Percentiles rank a stretch among this genome's conserved stretches.
These are phyloP conservation scores for Esox lucius DNA, from an alignment of 2,797 vertebrate genomes.

Conservation along the genomic window DNA sequence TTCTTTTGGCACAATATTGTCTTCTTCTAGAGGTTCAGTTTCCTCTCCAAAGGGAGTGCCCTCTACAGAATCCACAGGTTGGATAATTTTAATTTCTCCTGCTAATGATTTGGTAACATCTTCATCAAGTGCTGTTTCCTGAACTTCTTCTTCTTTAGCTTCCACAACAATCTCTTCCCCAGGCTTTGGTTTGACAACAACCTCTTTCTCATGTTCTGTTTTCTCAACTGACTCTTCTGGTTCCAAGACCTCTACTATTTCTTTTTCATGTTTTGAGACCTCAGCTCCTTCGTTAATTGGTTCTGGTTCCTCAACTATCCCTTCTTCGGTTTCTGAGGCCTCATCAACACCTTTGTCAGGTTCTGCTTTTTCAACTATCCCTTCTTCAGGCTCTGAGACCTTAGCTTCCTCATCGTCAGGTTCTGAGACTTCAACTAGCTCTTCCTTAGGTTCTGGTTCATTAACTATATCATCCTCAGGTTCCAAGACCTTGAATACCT, in stretches of 20 bases:
- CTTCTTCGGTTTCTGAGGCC: constrained; percentile 1
- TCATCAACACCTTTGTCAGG: neutral
- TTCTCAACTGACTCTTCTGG: neutral
- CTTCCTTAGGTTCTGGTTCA: neutral
- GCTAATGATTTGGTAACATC: constrained; percentile 44
- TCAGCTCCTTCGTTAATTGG: neutral
- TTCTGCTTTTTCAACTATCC: neutral
- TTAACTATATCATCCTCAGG: constrained; percentile 7
- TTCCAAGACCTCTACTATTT: neutral
- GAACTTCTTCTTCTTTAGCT: constrained; percentile 11
- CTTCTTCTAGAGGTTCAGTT: constrained; percentile 20
- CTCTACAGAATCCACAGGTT: constrained; percentile 22
- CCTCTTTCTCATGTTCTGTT: neutral
- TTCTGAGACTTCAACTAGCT: neutral
- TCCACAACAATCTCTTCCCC: constrained; percentile 17
- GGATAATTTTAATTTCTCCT: constrained; percentile 56
- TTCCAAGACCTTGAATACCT: neutral
- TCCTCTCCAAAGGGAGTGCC: constrained; percentile 34
- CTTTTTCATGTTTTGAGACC: neutral
- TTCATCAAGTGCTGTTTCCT: neutral
- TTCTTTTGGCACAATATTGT: constrained; percentile 38
- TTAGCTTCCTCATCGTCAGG: neutral
- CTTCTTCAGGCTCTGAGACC: neutral
- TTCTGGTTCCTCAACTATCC: constrained; percentile 1
- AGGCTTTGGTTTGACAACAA: constrained; percentile 21